Conservation (phyloP, 2,888 invertebrate genomes). For the Beris morrisii region DNA sequence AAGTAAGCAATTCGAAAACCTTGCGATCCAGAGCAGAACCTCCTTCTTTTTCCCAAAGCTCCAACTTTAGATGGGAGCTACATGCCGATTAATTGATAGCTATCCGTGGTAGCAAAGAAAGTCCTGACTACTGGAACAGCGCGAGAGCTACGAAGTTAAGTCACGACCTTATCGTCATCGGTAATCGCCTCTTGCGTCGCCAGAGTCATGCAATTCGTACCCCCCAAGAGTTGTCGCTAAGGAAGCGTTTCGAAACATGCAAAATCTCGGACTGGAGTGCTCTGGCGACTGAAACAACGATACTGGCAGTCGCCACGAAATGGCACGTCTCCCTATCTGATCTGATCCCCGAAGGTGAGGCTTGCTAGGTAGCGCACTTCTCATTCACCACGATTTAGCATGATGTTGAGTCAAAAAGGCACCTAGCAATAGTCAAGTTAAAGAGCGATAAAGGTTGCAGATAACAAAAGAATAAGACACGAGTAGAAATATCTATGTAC, state of each 20-base stretch:
- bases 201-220: neutral
- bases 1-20: too few relatives aligned
- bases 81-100: too few relatives aligned
- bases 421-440: neutral
- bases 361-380: slow-evolving; percentile 7
- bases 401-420: neutral
- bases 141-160: too few relatives aligned
- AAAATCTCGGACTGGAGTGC: neutral
- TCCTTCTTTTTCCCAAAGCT: too few relatives aligned
- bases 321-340: slow-evolving; percentile 16
- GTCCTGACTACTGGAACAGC: too few relatives aligned
- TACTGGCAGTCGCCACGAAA: slow-evolving; percentile 10
- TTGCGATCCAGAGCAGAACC: too few relatives aligned
- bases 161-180: neutral
- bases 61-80: too few relatives aligned
- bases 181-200: neutral
- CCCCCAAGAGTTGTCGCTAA: slow-evolving; percentile 8
- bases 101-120: too few relatives aligned
- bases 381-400: slow-evolving; percentile 2
- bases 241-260: slow-evolving; percentile 10
- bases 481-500: too few relatives aligned
- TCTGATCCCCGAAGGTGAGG: neutral
- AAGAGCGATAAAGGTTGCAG: too few relatives aligned
- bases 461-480: too few relatives aligned
- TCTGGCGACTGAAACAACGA: neutral